Base-by-base conservation (phyloP, 2,113 vertebrate genomes). In the Corythoichthys haematopterus region DNA sequence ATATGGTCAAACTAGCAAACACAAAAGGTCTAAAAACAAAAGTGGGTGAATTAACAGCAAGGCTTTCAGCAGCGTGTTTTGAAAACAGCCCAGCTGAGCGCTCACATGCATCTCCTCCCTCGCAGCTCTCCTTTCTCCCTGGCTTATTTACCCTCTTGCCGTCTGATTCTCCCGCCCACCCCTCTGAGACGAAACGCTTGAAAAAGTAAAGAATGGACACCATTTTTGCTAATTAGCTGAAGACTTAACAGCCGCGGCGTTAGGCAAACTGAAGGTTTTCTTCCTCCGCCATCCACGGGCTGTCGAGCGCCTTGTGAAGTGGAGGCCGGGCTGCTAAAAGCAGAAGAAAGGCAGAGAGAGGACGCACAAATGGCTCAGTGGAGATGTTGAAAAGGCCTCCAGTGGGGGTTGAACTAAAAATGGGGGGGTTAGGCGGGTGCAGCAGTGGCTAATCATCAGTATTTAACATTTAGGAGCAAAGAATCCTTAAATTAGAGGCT, bases 1-100 rank as follows among this genome's bases (percentile, higher is more conserved):
- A 97, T 94, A 97, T 97, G 96, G 94, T 98, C 94, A 98, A 94
- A 95, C 93, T 96, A 95, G 94, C 95, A 98, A 95, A 94, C 92
- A 98, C 95, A 99, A 98, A 91, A 96, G 90, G 87, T 11, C 86
- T 80, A 95, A 95, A 98, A 96, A 97, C 94, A 97, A 99, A 96
- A 94, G 94, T 51, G 88, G 78, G 79, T 94, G 94, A 96, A 98
- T 98, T 96, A 96, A 94, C 92, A 88, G 94, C 94, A 91, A 93
- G 90, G 91, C 93, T 97, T 97, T 98, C 94, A 98, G 94, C 94
- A 91, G 93, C 91, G 84, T 97, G 95, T 98, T 98, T 98, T 98
- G 91, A 96, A 98, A 98, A 98, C 94, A 98, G 93, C 93, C 94
- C 93, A 87, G 94, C 95, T 94, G 93, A 98, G 94, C 94, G 93